These are phyloP conservation scores for Gastrophysa polygoni DNA, from an alignment of 2,888 invertebrate genomes.

Conservation along the genomic window DNA sequence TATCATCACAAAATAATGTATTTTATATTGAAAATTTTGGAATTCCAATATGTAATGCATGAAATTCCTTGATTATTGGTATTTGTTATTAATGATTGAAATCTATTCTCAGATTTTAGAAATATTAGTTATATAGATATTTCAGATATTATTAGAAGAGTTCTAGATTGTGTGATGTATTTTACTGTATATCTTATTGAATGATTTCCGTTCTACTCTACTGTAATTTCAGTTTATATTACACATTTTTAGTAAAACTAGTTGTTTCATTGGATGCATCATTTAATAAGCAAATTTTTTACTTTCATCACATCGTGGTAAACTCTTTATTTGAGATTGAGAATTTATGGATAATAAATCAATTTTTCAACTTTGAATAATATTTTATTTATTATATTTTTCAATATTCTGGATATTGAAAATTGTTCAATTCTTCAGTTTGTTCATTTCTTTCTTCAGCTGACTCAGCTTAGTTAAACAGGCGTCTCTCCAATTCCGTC, in stretches of 20 bases:
- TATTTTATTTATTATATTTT: too few species aligned
- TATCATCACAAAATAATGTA: background rate
- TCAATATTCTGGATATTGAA: background rate
- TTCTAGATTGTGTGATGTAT: constrained; percentile 32
- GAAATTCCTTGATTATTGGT: constrained; percentile 41
- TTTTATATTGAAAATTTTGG: constrained; percentile 28
- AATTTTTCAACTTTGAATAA: too few species aligned
- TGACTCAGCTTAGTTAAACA: constrained; percentile 80
- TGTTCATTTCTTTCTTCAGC: constrained; percentile 73
- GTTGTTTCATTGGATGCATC: constrained; percentile 19
- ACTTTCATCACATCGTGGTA: too few species aligned
- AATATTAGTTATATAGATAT: constrained; percentile 34
- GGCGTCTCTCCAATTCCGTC: constrained; percentile 83
- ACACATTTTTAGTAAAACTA: constrained; percentile 38
- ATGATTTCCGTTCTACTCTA: constrained; percentile 33
- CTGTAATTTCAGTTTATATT: constrained; percentile 39
- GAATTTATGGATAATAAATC: too few species aligned
- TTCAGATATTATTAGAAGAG: constrained; percentile 31
- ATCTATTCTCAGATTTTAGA: constrained; percentile 43
- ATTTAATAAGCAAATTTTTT: too few species aligned
- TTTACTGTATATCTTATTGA: constrained; percentile 29
- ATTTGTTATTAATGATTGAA: constrained; percentile 38
- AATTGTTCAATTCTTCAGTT: constrained; percentile 23
- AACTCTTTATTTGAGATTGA: too few species aligned
- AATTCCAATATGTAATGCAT: background rate